phyloP scores from a whole-genome alignment of 1,140 invertebrate species.

The Lasioglossum baleicum region DNA sequence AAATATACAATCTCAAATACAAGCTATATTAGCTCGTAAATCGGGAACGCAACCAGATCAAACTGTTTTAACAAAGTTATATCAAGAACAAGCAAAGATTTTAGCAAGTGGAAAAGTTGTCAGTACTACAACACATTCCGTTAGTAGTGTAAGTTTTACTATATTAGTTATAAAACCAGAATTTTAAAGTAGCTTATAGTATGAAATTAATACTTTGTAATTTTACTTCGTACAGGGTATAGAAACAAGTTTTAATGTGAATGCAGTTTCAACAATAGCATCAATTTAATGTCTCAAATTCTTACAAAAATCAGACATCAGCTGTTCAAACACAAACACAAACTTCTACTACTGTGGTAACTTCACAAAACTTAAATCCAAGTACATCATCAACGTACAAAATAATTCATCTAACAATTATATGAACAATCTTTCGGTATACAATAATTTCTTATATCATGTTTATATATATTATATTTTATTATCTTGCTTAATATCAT shows the following conservation, averaged over 20 bases:
- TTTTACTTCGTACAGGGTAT: slow-evolving; percentile 57
- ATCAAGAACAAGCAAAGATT: slow-evolving; percentile 81
- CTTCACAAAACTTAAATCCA: slow-evolving; percentile 68
- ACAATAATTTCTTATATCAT: no score
- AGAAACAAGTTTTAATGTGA: slow-evolving; percentile 66
- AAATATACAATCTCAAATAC: slow-evolving; percentile 80
- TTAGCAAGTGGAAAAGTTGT: slow-evolving; percentile 81
- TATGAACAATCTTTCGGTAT: slow-evolving; percentile 68
- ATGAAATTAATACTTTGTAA: no score
- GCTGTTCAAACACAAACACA: slow-evolving; percentile 76
- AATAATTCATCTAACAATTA: slow-evolving; percentile 64
- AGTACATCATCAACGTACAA: slow-evolving; percentile 49
- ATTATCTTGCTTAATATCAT: no score
- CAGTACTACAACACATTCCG: slow-evolving; percentile 68
- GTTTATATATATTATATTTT: slow-evolving; percentile 5
- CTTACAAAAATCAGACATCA: slow-evolving; percentile 75
- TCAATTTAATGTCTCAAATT: slow-evolving; percentile 64
- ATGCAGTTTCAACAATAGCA: slow-evolving; percentile 64
- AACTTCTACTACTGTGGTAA: slow-evolving; percentile 56
- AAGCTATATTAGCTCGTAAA: slow-evolving; percentile 76
- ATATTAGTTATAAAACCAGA: not conserved
- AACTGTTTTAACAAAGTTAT: slow-evolving; percentile 77
- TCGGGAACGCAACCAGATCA: slow-evolving; percentile 75
- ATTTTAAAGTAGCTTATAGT: no score
- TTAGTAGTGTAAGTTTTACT: slow-evolving; percentile 66